These are phyloP conservation scores for Trogon melanurus DNA, from an alignment of 2,113 vertebrate genomes.

Conservation along the genomic window DNA sequence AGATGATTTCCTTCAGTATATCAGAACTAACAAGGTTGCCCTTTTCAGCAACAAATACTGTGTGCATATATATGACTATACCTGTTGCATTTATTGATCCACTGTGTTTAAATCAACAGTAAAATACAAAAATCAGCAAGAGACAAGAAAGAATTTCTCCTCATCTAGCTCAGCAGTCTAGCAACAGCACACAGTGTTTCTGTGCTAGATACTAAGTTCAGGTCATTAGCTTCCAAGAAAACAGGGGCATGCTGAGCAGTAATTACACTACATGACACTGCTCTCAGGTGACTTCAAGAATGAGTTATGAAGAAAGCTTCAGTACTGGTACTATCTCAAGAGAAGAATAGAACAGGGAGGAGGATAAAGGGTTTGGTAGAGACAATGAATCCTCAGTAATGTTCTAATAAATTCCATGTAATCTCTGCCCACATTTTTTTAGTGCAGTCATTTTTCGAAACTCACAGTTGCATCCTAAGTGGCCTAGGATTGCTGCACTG, in stretches of 20 bases:
- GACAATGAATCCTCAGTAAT: neutral
- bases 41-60: neutral
- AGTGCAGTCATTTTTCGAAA: neutral
- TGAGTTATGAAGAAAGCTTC: neutral
- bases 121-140: neutral
- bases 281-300: conserved; percentile 23
- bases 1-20: neutral
- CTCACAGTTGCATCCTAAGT: neutral
- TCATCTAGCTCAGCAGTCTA: neutral
- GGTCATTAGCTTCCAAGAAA: conserved; percentile 19
- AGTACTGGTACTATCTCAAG: neutral
- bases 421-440: neutral
- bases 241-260: neutral
- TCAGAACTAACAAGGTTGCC: neutral
- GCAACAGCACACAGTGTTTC: neutral
- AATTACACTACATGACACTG: conserved; percentile 21
- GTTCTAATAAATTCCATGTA: neutral
- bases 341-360: neutral
- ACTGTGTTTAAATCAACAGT: neutral
- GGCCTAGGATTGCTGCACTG: neutral
- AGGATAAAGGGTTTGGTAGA: neutral
- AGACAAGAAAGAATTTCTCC: neutral
- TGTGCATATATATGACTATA: neutral
- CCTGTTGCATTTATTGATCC: neutral
- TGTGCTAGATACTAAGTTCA: neutral